Conservation (phyloP, 2,113 vertebrate genomes). For the Anguilla japonica region DNA sequence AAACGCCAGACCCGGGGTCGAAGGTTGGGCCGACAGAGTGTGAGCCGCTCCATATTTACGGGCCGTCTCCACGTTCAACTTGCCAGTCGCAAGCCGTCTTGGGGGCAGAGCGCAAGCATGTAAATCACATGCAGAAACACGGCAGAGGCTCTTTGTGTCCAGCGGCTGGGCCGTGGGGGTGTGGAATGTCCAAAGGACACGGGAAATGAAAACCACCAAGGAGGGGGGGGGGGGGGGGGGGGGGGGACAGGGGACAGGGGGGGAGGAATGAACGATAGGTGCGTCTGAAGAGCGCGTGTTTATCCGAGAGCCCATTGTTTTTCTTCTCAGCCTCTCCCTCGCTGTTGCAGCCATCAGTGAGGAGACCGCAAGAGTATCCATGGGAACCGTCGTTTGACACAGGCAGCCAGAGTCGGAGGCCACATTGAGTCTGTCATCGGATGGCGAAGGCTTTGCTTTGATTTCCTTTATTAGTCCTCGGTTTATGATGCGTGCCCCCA, state of each 20-base stretch:
- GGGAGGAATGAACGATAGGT: constrained; percentile 51
- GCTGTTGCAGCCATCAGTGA: constrained; percentile 38
- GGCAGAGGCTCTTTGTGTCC: not conserved
- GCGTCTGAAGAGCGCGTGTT: constrained; percentile 47
- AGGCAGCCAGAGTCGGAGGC: constrained; percentile 40
- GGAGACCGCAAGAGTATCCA: constrained; percentile 46
- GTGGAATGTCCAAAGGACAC: constrained; percentile 17
- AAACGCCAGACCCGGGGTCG: not conserved
- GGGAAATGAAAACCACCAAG: constrained; percentile 34
- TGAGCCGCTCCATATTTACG: not conserved
- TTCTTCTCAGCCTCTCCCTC: constrained; percentile 30
- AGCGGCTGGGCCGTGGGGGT: not conserved
- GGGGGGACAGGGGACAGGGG: constrained; percentile 22
- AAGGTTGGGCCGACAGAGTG: not conserved
- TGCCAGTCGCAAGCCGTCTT: not conserved
- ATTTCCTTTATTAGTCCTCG: constrained; percentile 56
- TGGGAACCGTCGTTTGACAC: constrained; percentile 58
- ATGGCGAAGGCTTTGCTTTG: constrained; percentile 47
- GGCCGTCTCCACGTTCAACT: not conserved
- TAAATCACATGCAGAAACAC: not conserved
- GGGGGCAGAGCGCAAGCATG: not conserved
- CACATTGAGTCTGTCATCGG: constrained; percentile 53
- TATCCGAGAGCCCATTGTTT: constrained; percentile 39
- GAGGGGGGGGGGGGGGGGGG: constrained; percentile 43
- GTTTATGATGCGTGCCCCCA: constrained; percentile 45